A percentile compares a stretch with the other conserved stretches of the same genome.
Evolutionary conservation across 2,888 invertebrate species (phyloP).

Genomic region (Allolobophora icterica): DNA sequence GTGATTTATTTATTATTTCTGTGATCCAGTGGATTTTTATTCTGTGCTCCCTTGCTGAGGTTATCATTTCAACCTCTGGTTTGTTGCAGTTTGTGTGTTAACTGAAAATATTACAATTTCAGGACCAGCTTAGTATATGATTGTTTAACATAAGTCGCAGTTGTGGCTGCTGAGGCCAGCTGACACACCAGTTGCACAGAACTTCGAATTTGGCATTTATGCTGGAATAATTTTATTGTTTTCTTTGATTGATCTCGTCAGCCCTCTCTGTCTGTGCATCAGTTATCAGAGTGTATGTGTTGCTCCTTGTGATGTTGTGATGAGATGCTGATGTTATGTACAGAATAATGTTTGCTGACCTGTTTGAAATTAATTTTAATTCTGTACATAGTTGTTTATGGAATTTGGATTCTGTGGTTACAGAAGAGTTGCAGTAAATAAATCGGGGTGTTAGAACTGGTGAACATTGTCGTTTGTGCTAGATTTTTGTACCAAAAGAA

Average conservation of each 20-base stretch:
- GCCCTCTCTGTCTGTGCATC: background rate
- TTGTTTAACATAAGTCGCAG: too few species aligned
- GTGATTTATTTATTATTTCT: background rate
- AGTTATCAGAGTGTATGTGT: background rate
- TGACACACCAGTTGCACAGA: background rate
- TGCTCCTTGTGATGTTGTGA: background rate
- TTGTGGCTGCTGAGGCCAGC: background rate
- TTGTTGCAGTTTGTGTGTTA: constrained; percentile 9
- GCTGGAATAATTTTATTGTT: background rate
- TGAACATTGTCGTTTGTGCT: background rate
- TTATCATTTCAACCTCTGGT: background rate
- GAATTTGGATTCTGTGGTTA: background rate
- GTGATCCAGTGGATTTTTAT: background rate
- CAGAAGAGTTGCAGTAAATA: background rate
- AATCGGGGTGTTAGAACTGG: background rate
- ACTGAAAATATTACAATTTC: background rate
- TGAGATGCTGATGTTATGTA: background rate
- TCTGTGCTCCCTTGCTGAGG: background rate
- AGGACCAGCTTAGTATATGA: background rate
- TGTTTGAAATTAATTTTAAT: constrained; percentile 1
- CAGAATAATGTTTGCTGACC: background rate
- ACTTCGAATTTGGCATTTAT: background rate
- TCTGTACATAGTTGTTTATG: constrained; percentile 11
- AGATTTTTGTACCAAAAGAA: background rate
- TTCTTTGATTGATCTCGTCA: background rate